phyloP scores from a whole-genome alignment of 2,888 invertebrate genomes.

The Himalopsyche anomala region DNA sequence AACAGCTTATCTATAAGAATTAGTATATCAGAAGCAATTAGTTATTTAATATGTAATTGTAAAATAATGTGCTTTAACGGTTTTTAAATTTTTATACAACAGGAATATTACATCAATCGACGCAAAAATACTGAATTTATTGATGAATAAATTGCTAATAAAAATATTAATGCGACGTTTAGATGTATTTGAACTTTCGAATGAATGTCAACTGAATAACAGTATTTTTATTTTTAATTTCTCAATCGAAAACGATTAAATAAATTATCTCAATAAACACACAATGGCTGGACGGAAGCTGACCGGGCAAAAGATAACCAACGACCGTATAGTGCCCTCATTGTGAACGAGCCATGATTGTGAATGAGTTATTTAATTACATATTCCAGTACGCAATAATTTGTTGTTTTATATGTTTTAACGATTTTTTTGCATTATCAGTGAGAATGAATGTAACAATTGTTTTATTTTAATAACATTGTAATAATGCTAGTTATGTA shows the following conservation, averaged over 20 bases:
- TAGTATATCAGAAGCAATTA: no score
- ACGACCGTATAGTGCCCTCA: background rate
- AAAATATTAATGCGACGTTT: background rate
- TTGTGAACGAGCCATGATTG: background rate
- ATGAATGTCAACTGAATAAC: slow-evolving; percentile 26
- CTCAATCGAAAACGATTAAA: slow-evolving; percentile 41
- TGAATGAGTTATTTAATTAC: slow-evolving; percentile 29
- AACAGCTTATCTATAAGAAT: no score
- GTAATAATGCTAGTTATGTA: no score
- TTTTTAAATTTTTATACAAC: no score
- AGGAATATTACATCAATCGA: no score
- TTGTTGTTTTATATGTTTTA: background rate
- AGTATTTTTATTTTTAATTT: slow-evolving; percentile 3
- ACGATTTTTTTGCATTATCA: no score
- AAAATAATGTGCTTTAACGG: no score
- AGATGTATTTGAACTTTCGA: slow-evolving; percentile 11
- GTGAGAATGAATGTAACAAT: no score
- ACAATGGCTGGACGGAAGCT: slow-evolving; percentile 46
- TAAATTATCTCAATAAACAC: slow-evolving; percentile 43
- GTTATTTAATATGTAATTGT: no score
- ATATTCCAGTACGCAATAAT: slow-evolving; percentile 16
- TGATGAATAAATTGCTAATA: background rate
- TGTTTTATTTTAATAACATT: no score
- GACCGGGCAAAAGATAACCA: slow-evolving; percentile 15
- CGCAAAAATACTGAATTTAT: background rate